Base-by-base conservation (phyloP, 2,113 vertebrate genomes). In the Apteryx mantelli region DNA sequence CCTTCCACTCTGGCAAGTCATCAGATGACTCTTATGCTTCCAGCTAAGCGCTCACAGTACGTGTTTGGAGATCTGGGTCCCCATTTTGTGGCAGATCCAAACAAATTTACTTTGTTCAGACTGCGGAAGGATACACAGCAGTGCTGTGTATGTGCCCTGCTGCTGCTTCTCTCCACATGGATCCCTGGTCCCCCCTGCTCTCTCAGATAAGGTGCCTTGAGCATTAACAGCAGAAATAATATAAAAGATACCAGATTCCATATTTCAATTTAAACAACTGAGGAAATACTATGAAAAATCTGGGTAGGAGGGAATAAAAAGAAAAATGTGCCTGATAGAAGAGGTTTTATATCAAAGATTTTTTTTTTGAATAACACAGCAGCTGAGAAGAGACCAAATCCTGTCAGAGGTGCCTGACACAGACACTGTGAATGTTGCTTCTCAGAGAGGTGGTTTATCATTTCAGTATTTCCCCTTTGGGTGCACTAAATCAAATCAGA, bases 171-270 rank as follows among this genome's bases (percentile, higher is more conserved):
- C 8, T 70, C 14, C 24, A 40, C 14, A 17, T 48, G 32, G 5
- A 6, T 38, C 11, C 55, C 15, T 36, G 9, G 25, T 9, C 68
- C 3, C 4, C 8, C 5, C 40, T 71, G 38, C 55, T 55, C 80
- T 70, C 34, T 19, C 16, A 75, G 12, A 60, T 36, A 53, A 78
- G 4, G 3, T 64, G 32, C 3, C 16, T 76, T 61, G 0, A 3
- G 38, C 32, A 52, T 22, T 83, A 34, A 48, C 24, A 69, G 5
- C 17, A 84, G n/a, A 53, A 83, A 26, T 5, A 50, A 11, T 53
- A 13, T 38, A 40, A 74, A 81, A 86, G 5, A 70, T 40, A 70
- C 21, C 28, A 44, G 40, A 0, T 0, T 10, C 26, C 0, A 0
- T 58, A 26, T 13, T 91, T 71, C 22, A 61, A 2, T 84, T 78